These are phyloP conservation scores for Perccottus glenii DNA, from an alignment of 2,113 vertebrate species.

Conservation along the genomic window DNA sequence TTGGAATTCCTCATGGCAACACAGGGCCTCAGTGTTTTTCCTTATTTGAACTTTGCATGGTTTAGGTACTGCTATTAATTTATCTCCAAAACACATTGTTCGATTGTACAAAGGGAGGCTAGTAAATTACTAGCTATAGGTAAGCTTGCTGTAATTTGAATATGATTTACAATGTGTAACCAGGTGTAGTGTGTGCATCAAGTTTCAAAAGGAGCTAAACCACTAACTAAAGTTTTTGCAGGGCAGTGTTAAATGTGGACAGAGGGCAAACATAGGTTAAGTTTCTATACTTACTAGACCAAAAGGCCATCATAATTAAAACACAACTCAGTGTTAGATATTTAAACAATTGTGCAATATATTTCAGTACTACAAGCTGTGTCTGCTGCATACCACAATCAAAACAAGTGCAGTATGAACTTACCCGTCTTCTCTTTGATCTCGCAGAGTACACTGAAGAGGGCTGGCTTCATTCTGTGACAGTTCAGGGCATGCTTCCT, in stretches of 20 bases:
- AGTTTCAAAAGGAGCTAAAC: constrained; percentile 44
- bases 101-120: constrained; percentile 2
- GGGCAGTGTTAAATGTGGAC: constrained; percentile 27
- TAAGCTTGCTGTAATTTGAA: neutral
- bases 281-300: constrained; percentile 20
- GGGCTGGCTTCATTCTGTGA: constrained; percentile 91
- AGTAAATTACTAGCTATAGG: neutral
- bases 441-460: constrained; percentile 94
- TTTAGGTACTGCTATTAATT: constrained; percentile 26
- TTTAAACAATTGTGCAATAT: constrained; percentile 33
- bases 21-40: constrained; percentile 2
- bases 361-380: constrained; percentile 37
- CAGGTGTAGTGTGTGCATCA: constrained; percentile 29
- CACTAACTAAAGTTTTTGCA: constrained; percentile 35
- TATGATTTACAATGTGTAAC: constrained; percentile 7
- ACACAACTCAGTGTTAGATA: constrained; percentile 13
- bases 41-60: neutral
- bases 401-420: constrained; percentile 63
- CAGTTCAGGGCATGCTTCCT: constrained; percentile 93
- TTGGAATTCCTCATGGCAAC: constrained; percentile 9
- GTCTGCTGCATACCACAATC: constrained; percentile 43
- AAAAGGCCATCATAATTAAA: constrained; percentile 18
- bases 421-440: constrained; percentile 93
- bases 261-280: constrained; percentile 25
- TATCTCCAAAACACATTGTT: constrained; percentile 26